Evolutionary conservation across 2,888 invertebrate species (phyloP), one percentile per base, ranked within the genome.

Genomic region (Aphodius granarius): DNA sequence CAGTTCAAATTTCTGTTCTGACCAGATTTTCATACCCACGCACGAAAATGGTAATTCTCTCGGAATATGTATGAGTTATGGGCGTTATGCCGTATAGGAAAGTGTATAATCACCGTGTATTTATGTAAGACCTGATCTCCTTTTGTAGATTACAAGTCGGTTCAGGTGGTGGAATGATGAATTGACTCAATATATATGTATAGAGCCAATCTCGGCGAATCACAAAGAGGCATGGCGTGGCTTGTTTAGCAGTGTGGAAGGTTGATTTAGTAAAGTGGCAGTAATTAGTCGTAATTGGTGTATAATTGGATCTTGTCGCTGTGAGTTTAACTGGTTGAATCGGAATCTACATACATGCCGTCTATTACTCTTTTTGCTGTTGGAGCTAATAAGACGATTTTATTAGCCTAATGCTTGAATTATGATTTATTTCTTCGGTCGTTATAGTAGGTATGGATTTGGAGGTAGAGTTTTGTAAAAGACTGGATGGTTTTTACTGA

Each of bases 51-150:
- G 1, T 43, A 43, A 43, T 43, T 9, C 43, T 6, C 43, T 1
- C 13, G 43, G 43, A 43, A 43, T 43, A 43, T 43, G 43, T 13
- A 43, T 43, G 43, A 43, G 43, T 9, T 43, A 43, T 43, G 43
- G 43, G 0, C 9, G 16, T 64, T 64, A 17, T 64, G 6, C 18
- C 16, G 18, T 64, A 17, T 15, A 15, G n/a, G 66, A 66, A 66
- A 66, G 21, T 66, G 66, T 66, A 18, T 66, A 66, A 66, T 66
- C 66, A 18, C 17, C 17, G 66, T 66, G 66, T 19, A 18, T 66
- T 43, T 43, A 43, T 43, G 43, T 43, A 43, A 43, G 43, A 43
- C 66, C 19, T 66, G 21, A 66, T 19, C 66, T 17, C 66, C 5
- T 18, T 43, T 6, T 43, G 13, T 43, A 43, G 43, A 43, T 43